Evolutionary conservation across 1,140 invertebrate species (phyloP), one percentile per base, ranked within the genome.

Genomic region (Macrocentrus cingulum): DNA sequence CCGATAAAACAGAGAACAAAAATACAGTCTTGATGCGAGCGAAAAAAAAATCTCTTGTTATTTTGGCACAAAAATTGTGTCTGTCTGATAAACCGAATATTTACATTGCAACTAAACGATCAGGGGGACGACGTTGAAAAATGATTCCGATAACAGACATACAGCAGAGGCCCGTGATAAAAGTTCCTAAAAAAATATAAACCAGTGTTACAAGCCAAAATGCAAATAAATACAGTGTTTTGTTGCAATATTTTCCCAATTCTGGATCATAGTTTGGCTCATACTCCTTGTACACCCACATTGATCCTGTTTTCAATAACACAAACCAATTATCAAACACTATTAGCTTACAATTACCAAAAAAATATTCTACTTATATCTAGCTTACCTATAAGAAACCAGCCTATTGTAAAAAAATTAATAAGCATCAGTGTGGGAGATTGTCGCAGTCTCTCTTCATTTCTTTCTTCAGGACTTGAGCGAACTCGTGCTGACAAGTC

Each of bases 261-360:
- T 67, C 53, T 56, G 80, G 76, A 65, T 85, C 81, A 63, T 84
- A 85, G 62, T 84, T 83, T 36, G 85, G 85, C 61, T 85, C 79
- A 61, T 85, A 86, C 59, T 85, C 82, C 64, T 84, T 83, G 62
- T 86, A 87, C 6, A 87, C 84, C 84, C 85, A 86, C 61, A 85
- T 82, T 13, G 84, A 86, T 61, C 85, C 84, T 85, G 52, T 45
- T 48, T 55, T 25, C n/a, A n/a, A 39, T 29, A 32, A 42, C 13
- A 48, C 8, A 8, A 1, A 22, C 4, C 9, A 45, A 44, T 44
- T 59, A 32, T 44, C 13, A 15, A 34, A 49, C 13, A 42, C n/a
- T n/a, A n/a, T n/a, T n/a, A n/a, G n/a, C n/a, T n/a, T n/a, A n/a
- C n/a, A n/a, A n/a, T n/a, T n/a, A n/a, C n/a, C n/a, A n/a, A n/a